phyloP scores from a whole-genome alignment of 2,888 invertebrate species.

The Drosophila meridionalis region DNA sequence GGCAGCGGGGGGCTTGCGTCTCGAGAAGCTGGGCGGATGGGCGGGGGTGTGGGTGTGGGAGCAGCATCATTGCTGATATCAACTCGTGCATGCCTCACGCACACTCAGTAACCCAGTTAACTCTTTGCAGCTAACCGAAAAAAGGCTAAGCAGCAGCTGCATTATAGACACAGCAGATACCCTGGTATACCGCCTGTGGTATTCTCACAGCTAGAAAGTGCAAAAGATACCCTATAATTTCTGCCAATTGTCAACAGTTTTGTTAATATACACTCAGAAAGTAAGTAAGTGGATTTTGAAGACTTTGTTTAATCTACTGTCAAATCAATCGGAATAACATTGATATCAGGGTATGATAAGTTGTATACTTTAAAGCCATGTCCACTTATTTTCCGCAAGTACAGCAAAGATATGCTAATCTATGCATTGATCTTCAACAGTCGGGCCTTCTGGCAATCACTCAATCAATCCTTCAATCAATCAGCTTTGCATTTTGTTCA shows the following conservation, averaged over 20 bases:
- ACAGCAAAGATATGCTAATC: neutral
- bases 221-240: neutral
- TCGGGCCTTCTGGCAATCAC: neutral
- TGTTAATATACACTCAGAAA: neutral
- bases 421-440: neutral
- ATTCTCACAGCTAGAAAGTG: too few species aligned
- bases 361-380: neutral
- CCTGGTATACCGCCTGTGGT: neutral
- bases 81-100: slow-evolving; percentile 20
- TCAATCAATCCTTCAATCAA: neutral
- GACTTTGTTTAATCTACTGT: neutral
- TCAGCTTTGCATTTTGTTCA: neutral
- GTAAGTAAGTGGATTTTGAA: too few species aligned
- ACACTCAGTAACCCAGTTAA: slow-evolving; percentile 47
- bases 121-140: slow-evolving; percentile 21
- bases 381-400: neutral
- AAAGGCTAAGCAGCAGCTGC: too few species aligned
- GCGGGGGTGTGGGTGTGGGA: neutral
- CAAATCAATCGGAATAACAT: neutral
- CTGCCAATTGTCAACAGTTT: neutral
- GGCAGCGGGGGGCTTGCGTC: neutral
- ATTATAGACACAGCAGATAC: neutral
- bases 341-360: neutral
- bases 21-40: neutral
- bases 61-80: slow-evolving; percentile 27